Conservation (phyloP, 1,140 invertebrate species). For the Macrostomum lignano region DNA sequence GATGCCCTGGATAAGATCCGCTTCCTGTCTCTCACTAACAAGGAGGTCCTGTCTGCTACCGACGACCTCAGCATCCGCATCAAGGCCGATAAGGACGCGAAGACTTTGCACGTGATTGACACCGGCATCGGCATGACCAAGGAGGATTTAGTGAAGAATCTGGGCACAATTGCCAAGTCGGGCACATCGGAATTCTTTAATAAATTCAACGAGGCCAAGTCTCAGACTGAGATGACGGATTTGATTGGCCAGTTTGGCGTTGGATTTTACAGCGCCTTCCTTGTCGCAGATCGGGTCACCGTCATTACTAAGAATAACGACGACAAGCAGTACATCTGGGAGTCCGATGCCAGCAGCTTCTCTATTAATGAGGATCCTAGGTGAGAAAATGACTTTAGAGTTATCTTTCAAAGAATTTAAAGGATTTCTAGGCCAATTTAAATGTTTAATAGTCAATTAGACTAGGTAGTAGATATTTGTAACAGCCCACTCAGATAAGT, state of each 20-base stretch:
- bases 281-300: conserved; percentile 23
- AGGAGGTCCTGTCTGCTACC: conserved; percentile 4
- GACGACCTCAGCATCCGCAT: conserved; percentile 7
- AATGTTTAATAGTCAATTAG: no score
- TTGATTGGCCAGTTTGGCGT: conserved; percentile 61
- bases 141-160: conserved; percentile 65
- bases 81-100: conserved; percentile 65
- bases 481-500: no score
- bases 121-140: conserved; percentile 94
- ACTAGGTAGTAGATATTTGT: no score
- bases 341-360: conserved; percentile 54
- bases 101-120: conserved; percentile 71
- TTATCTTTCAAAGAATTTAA: no score
- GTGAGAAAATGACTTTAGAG: no score
- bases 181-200: conserved; percentile 87
- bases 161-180: conserved; percentile 95
- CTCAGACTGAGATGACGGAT: conserved; percentile 36
- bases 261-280: conserved; percentile 83
- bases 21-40: conserved; percentile 62
- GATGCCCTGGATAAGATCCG: conserved; percentile 42
- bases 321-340: conserved; percentile 73
- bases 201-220: conserved; percentile 43
- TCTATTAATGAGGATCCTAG: conserved; percentile 67
- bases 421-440: no score
- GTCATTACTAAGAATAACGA: conserved; percentile 89